These are phyloP conservation scores for Spodoptera picta DNA, from an alignment of 2,888 invertebrate species.

Conservation along the genomic window DNA sequence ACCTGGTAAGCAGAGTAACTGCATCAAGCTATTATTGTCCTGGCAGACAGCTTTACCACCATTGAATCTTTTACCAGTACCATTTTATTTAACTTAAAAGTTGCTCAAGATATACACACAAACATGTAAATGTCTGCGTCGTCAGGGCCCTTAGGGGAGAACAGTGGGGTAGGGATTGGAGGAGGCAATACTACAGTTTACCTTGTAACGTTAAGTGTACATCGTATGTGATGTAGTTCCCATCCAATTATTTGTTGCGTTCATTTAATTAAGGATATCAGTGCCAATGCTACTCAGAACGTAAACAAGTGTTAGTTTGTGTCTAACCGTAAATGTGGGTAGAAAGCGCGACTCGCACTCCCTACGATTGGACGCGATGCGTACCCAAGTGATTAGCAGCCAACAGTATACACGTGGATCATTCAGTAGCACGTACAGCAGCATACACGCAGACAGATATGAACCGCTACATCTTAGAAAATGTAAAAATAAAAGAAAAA, in stretches of 20 bases:
- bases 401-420: slow-evolving; percentile 33
- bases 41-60: slow-evolving; percentile 25
- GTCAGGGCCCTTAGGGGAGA: slow-evolving; percentile 13
- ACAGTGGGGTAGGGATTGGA: slow-evolving; percentile 13
- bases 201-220: slow-evolving; percentile 31
- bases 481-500: slow-evolving; percentile 9
- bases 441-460: not conserved
- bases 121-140: slow-evolving; percentile 12
- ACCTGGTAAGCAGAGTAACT: too few species aligned
- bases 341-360: slow-evolving; percentile 72
- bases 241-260: slow-evolving; percentile 51
- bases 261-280: slow-evolving; percentile 56
- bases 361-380: slow-evolving; percentile 57
- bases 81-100: slow-evolving; percentile 36
- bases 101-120: slow-evolving; percentile 11
- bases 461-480: slow-evolving; percentile 11
- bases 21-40: slow-evolving; percentile 26
- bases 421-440: slow-evolving; percentile 11
- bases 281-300: slow-evolving; percentile 42
- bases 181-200: slow-evolving; percentile 15
- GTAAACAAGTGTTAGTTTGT: slow-evolving; percentile 58
- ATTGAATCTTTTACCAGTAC: slow-evolving; percentile 37
- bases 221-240: slow-evolving; percentile 23
- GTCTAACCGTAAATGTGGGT: slow-evolving; percentile 67
- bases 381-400: slow-evolving; percentile 49